Evolutionary conservation across 2,888 invertebrate genomes (phyloP).

Genomic region (Strigamia maritima): DNA sequence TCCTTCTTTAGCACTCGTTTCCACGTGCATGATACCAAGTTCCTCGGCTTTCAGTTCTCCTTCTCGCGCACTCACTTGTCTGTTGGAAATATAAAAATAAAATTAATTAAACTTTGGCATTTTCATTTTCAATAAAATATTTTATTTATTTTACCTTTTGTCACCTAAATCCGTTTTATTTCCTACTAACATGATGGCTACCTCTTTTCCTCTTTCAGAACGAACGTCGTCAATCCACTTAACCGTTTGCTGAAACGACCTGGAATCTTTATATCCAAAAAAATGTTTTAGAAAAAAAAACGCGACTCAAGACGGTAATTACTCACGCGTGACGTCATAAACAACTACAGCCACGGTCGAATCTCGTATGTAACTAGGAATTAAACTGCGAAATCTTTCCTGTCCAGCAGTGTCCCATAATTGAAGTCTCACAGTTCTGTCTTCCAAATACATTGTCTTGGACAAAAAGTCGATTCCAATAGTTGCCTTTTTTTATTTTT

Average conservation of each 20-base stretch:
- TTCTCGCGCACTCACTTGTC: constrained; percentile 34
- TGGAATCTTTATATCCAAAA: constrained; percentile 18
- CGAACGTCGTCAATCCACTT: constrained; percentile 39
- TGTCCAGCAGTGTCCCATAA: constrained; percentile 94
- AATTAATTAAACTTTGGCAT: neutral
- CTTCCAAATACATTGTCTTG: constrained; percentile 99
- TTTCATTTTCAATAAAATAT: neutral
- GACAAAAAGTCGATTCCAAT: constrained; percentile 99
- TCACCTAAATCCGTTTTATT: constrained; percentile 40
- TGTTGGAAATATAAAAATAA: neutral
- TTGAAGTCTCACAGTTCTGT: constrained; percentile 92
- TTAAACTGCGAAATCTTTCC: constrained; percentile 93
- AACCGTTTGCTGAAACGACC: constrained; percentile 39
- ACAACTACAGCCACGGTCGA: constrained; percentile 99
- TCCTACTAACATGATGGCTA: constrained; percentile 41
- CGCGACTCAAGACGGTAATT: neutral
- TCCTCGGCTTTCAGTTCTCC: constrained; percentile 40
- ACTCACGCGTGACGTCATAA: constrained; percentile 97
- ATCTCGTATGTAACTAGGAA: constrained; percentile 97
- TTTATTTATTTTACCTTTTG: constrained; percentile 31
- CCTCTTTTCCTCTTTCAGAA: constrained; percentile 38
- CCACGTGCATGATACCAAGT: constrained; percentile 37
- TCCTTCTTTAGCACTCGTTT: constrained; percentile 41
- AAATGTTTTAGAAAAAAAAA: neutral
- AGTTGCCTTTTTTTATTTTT: constrained; percentile 68